phyloP scores from a whole-genome alignment of 1,140 invertebrate species.

The Cotesia chilonis region DNA sequence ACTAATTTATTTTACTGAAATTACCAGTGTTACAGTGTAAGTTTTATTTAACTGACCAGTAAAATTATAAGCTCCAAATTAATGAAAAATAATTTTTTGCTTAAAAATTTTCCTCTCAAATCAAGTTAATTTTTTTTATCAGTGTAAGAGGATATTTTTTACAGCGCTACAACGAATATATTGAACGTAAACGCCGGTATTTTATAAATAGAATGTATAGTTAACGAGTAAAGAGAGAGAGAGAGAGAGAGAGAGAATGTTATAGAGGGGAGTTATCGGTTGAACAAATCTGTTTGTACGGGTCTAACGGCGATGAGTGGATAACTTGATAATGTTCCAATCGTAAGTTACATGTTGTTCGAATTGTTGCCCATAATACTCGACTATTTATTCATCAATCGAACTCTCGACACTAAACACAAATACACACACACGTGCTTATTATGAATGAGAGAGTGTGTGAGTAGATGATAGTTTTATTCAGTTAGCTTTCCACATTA shows the following conservation, averaged over 20 bases:
- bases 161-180: conserved; percentile 8
- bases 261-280: conserved; percentile 30
- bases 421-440: neutral
- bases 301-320: conserved; percentile 41
- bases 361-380: conserved; percentile 36
- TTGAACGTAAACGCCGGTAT: conserved; percentile 41
- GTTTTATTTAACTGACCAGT: no score
- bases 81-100: no score
- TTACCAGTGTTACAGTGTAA: no score
- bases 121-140: no score
- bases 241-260: no score
- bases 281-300: conserved; percentile 44
- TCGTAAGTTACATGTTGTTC: conserved; percentile 45
- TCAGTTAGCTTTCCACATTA: no score
- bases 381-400: conserved; percentile 38
- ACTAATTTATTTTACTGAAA: no score
- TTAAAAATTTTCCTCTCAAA: no score
- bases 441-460: conserved; percentile 3
- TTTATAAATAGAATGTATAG: conserved; percentile 26
- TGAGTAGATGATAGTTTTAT: conserved; percentile 1
- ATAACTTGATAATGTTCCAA: conserved; percentile 45
- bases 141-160: no score
- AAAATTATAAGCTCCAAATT: no score
- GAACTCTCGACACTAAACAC: neutral
- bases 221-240: no score